phyloP scores from a whole-genome alignment of 2,797 vertebrate species.

The Pseudocheirus occidentalis region DNA sequence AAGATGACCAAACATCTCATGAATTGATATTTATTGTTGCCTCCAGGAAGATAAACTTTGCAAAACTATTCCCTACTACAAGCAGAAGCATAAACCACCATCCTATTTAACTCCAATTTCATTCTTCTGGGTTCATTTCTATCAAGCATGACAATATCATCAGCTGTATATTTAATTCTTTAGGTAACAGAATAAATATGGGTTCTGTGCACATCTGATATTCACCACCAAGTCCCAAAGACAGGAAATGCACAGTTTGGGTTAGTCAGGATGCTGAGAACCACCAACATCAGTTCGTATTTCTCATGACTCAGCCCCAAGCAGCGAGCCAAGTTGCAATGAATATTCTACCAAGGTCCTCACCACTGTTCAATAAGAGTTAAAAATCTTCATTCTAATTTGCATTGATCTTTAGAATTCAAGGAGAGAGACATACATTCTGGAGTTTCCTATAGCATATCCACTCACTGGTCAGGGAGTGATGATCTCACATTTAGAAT shows the following conservation, averaged over 20 bases:
- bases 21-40: background rate
- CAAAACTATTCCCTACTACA: background rate
- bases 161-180: background rate
- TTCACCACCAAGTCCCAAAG: background rate
- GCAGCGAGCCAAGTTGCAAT: background rate
- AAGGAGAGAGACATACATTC: background rate
- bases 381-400: background rate
- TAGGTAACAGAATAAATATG: background rate
- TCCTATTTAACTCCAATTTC: background rate
- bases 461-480: background rate
- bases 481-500: background rate
- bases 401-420: background rate
- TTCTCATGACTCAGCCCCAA: background rate
- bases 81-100: background rate
- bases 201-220: conserved; percentile 14
- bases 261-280: conserved; percentile 9
- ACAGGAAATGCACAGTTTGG: conserved; percentile 8
- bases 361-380: background rate
- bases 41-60: background rate
- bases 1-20: background rate
- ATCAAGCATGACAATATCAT: background rate
- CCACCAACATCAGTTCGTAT: background rate
- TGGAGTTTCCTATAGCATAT: background rate
- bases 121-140: background rate
- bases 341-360: background rate